Evolutionary conservation across 2,888 invertebrate genomes (phyloP).

Genomic region (Agrotis clavis): DNA sequence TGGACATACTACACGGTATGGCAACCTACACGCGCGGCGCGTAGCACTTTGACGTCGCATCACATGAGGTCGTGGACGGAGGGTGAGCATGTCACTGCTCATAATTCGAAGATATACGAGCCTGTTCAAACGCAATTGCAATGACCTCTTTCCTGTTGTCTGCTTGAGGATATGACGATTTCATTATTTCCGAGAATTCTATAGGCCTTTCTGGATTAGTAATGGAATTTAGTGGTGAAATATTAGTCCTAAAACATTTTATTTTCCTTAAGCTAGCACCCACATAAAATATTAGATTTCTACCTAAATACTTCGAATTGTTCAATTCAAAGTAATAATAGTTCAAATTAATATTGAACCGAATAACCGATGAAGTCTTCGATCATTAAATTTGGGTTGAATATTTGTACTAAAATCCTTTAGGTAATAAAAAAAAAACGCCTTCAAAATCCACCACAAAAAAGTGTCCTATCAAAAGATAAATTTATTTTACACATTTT

Average conservation of each 20-base stretch:
- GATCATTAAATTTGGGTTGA: too few relatives aligned
- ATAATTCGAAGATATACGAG: conserved; percentile 54
- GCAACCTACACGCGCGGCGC: background rate
- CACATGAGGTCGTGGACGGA: background rate
- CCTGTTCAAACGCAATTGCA: conserved; percentile 33
- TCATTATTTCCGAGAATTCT: conserved; percentile 24
- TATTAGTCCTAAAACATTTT: background rate
- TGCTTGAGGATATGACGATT: conserved; percentile 16
- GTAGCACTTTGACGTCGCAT: background rate
- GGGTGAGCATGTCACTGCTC: conserved; percentile 8
- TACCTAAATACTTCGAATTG: too few relatives aligned
- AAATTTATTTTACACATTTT: too few relatives aligned
- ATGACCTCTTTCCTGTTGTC: conserved; percentile 49
- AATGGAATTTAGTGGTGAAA: background rate
- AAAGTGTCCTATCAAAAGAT: too few relatives aligned
- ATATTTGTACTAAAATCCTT: too few relatives aligned
- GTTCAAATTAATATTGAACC: too few relatives aligned
- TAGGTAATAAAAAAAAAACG: too few relatives aligned
- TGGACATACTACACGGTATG: too few relatives aligned
- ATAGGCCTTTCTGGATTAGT: conserved; percentile 13
- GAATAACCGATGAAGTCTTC: too few relatives aligned
- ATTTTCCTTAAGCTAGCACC: background rate
- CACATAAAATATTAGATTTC: too few relatives aligned
- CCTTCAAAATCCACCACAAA: too few relatives aligned
- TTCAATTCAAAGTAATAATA: too few relatives aligned